A percentile compares a stretch with the other conserved stretches of the same genome.
Conservation (phyloP, 2,888 invertebrate genomes). For the Plagodis pulveraria region DNA sequence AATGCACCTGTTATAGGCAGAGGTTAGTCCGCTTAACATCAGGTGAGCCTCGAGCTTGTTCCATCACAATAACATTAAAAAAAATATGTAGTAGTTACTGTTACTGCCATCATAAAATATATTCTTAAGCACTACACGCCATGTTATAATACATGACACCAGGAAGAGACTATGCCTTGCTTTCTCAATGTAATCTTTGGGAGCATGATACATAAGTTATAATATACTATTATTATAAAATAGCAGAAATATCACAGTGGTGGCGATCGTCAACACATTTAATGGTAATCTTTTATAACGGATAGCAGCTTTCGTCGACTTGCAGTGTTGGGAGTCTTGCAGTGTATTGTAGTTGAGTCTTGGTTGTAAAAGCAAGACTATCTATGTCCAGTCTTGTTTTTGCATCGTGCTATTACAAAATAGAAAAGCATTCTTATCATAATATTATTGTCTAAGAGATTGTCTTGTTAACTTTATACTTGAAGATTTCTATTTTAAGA, state of each 20-base stretch:
- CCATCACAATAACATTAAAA: too few species aligned
- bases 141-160: constrained; percentile 3
- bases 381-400: too few species aligned
- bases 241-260: constrained; percentile 26
- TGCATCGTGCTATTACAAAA: too few species aligned
- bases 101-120: not conserved
- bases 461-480: too few species aligned
- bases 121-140: not conserved
- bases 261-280: constrained; percentile 40
- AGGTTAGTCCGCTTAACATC: too few species aligned
- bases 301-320: constrained; percentile 59
- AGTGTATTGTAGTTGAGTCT: not conserved
- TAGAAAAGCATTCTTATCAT: too few species aligned
- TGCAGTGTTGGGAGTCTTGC: constrained; percentile 1
- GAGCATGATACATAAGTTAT: constrained; percentile 41
- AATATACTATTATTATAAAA: constrained; percentile 3
- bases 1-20: too few species aligned
- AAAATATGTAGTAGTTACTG: too few species aligned
- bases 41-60: too few species aligned
- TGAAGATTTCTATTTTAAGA: too few species aligned
- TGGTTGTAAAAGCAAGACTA: not conserved
- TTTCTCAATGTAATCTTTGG: constrained; percentile 42
- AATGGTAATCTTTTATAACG: constrained; percentile 71
- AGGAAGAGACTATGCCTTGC: constrained; percentile 8
- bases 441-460: too few species aligned